Evolutionary conservation across 2,888 invertebrate species (phyloP).

Genomic region (Dicyrtomina minuta): DNA sequence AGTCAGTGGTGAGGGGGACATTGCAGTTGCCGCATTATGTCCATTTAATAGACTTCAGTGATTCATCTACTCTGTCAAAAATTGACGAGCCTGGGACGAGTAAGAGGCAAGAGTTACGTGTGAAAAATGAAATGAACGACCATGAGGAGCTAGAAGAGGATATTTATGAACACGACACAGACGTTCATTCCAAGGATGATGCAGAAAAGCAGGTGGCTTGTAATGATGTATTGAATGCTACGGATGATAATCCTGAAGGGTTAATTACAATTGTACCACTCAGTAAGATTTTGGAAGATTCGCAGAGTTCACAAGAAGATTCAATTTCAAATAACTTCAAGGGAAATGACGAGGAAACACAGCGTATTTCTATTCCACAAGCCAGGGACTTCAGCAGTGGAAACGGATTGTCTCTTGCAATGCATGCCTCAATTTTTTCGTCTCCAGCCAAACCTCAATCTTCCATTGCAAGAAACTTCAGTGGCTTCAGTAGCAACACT

Average conservation of each 20-base stretch:
- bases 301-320: neutral
- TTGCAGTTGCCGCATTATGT: too few species aligned
- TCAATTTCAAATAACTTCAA: neutral
- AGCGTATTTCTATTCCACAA: neutral
- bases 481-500: neutral
- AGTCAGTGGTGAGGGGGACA: too few species aligned
- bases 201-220: too few species aligned
- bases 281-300: conserved; percentile 6
- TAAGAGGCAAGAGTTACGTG: too few species aligned
- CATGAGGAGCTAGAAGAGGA: too few species aligned
- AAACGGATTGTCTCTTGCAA: neutral
- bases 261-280: neutral
- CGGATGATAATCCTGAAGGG: neutral
- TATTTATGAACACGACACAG: too few species aligned
- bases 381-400: neutral
- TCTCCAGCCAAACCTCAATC: neutral
- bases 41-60: too few species aligned
- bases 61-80: too few species aligned
- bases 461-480: conserved; percentile 1
- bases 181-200: neutral
- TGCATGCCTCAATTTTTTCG: neutral
- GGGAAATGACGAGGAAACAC: neutral
- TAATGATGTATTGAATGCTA: too few species aligned
- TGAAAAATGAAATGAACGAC: too few species aligned
- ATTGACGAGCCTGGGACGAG: too few species aligned